Conservation (phyloP, 2,113 vertebrate species). For the Catharus bicknelli region DNA sequence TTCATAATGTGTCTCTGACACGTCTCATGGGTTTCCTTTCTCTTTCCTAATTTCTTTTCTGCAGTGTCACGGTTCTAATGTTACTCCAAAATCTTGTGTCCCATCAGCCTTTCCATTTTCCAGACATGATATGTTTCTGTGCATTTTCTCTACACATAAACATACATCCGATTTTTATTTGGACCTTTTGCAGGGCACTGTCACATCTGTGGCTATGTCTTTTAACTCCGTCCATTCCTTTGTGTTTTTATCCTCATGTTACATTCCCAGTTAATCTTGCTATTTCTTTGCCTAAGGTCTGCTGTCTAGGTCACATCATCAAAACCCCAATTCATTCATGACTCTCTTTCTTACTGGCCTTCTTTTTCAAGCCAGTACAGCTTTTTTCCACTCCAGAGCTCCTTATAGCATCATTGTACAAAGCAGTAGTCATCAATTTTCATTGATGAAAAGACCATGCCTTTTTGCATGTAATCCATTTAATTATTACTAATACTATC, state of each 20-base stretch:
- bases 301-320: not conserved
- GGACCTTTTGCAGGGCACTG: not conserved
- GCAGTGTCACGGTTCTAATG: not conserved
- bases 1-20: accelerated
- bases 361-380: not conserved
- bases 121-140: not conserved
- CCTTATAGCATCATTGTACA: not conserved
- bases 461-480: not conserved
- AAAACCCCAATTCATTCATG: not conserved
- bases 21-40: not conserved
- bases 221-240: not conserved
- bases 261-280: not conserved
- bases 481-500: not conserved
- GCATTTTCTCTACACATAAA: not conserved
- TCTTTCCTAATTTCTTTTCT: not conserved
- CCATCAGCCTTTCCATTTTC: not conserved
- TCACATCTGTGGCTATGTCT: not conserved
- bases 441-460: not conserved
- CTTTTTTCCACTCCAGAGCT: not conserved
- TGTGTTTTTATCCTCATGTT: not conserved
- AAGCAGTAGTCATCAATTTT: not conserved
- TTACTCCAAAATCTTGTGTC: not conserved
- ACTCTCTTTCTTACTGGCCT: not conserved
- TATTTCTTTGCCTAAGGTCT: not conserved
- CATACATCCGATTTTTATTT: not conserved